phyloP scores from a whole-genome alignment of 2,888 invertebrate species.

The Epinotia bilunana region DNA sequence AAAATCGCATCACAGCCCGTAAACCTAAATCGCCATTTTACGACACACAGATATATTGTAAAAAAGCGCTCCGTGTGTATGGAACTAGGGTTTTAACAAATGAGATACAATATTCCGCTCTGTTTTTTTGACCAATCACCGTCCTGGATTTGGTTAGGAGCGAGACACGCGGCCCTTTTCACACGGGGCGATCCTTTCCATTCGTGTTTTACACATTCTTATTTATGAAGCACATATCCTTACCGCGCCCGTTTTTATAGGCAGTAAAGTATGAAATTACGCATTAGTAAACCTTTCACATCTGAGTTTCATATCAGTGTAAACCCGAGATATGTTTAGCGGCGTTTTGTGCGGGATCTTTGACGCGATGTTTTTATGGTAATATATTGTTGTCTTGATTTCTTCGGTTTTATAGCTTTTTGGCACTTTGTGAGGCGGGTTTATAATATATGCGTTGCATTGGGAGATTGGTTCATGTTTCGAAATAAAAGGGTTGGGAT shows the following conservation, averaged over 20 bases:
- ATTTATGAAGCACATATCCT: conserved; percentile 72
- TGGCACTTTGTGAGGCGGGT: conserved; percentile 66
- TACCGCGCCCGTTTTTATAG: conserved; percentile 73
- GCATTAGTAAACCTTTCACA: conserved; percentile 79
- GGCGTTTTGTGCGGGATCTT: conserved; percentile 64
- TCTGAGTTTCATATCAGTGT: conserved; percentile 67
- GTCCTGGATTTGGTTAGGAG: conserved; percentile 48
- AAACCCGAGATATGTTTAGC: conserved; percentile 77
- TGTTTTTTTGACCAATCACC: conserved; percentile 61
- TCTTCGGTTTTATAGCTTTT: conserved; percentile 69
- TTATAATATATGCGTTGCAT: conserved; percentile 38
- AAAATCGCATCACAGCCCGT: conserved; percentile 26
- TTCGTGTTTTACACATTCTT: conserved; percentile 73
- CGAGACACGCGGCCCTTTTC: conserved; percentile 53
- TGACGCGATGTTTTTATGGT: conserved; percentile 73
- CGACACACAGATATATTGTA: conserved; percentile 13
- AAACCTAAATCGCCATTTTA: conserved; percentile 17
- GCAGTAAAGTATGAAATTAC: conserved; percentile 79
- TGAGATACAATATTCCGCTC: conserved; percentile 61
- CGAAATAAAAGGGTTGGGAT: conserved; percentile 11
- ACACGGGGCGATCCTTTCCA: conserved; percentile 59
- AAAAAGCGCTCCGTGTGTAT: conserved; percentile 40
- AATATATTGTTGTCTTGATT: conserved; percentile 68
- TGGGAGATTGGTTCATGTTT: conserved; percentile 39
- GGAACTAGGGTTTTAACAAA: conserved; percentile 40